Evolutionary conservation across 2,888 invertebrate species (phyloP), one percentile per base, ranked within the genome.

Genomic region (Morinoia aosen): DNA sequence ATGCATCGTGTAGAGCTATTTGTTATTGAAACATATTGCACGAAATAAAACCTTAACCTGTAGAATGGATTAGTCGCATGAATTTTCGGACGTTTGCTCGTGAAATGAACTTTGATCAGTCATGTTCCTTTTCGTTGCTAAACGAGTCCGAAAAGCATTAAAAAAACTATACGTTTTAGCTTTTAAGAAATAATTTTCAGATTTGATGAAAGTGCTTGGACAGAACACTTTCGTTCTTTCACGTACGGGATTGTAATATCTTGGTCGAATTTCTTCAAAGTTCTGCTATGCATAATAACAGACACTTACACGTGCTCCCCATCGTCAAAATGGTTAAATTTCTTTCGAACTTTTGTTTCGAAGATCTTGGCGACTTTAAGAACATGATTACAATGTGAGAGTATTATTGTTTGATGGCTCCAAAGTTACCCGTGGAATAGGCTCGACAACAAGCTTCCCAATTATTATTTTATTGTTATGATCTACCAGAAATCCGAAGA

Each of bases 391-490:
- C 33, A 76, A 76, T 76, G 76, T 76, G 19, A 33, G 76, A 76
- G 76, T 76, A 76, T 76, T 25, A 76, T 76, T 76, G 76, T 76
- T 76, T 76, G 76, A 76, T 76, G 76, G 76, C 76, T 76, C 25
- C 76, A 76, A 19, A 76, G 76, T 76, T 76, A 76, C 25, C 76
- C 16, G 16, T 19, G 76, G 76, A 76, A 76, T 76, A 76, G 76
- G 25, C 76, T 76, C 76, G 25, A 33, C 76, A 76, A 76, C 76
- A 76, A 33, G 76, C 76, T 76, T 76, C 76, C 48, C 25, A 76
- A 76, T 76, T 76, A 76, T 76, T 33, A 76, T 76, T 76, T 76
- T 76, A 76, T 76, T 76, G 76, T 76, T 76, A 76, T 76, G 76
- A 25, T 76, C 76, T 76, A 33, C 76, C 76, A 76, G 76, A 16